Evolutionary conservation across 2,113 vertebrate genomes (phyloP).

Genomic region (Cyrtonyx montezumae): DNA sequence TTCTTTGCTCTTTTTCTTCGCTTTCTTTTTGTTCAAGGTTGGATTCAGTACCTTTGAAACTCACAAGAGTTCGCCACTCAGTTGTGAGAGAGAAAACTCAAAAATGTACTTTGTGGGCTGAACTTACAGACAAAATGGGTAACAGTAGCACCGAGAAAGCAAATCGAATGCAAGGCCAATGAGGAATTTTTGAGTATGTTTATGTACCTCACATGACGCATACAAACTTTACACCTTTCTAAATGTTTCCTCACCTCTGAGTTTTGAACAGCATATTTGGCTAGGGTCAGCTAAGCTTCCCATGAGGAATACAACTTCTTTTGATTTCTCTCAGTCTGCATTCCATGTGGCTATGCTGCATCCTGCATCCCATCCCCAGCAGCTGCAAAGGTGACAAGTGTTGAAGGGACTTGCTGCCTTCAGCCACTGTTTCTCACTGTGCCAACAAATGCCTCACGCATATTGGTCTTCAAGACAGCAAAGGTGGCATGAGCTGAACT

Average conservation of each 20-base stretch:
- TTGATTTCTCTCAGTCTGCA: neutral
- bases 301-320: neutral
- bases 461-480: neutral
- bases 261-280: neutral
- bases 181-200: neutral
- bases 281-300: neutral
- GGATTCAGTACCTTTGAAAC: neutral
- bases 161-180: neutral
- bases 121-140: neutral
- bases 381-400: neutral
- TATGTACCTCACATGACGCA: neutral
- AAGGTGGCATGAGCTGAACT: conserved; percentile 3
- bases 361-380: neutral
- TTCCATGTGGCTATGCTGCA: neutral
- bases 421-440: neutral
- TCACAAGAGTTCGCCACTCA: neutral
- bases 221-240: conserved; percentile 4
- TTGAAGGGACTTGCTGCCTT: conserved; percentile 27
- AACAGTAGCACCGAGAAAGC: neutral
- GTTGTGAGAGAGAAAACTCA: neutral
- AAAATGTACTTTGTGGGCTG: rapidly evolving
- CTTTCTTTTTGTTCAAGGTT: neutral
- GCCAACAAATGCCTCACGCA: neutral
- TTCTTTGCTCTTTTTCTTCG: neutral
- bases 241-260: conserved; percentile 8